A percentile compares a stretch with the other conserved stretches of the same genome.
Conservation (phyloP, 2,888 invertebrate species). For the Eupithecia insigniata region DNA sequence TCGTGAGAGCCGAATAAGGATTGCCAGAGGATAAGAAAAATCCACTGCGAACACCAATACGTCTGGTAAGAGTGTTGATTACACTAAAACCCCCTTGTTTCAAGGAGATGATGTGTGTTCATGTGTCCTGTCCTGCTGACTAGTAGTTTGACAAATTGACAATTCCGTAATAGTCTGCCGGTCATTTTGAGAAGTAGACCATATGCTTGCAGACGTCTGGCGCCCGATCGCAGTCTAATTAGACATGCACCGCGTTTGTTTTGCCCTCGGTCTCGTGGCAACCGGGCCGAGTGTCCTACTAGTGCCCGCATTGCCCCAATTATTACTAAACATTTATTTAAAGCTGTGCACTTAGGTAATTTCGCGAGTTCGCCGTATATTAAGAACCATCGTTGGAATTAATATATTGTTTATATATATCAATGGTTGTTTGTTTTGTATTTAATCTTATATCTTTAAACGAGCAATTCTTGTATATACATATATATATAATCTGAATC, state of each 20-base stretch:
- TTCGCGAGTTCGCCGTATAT: neutral
- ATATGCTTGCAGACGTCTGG: neutral
- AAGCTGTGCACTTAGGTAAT: neutral
- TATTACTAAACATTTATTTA: slow-evolving; percentile 4
- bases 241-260: slow-evolving; percentile 26
- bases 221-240: neutral
- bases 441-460: no score
- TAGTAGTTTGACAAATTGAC: neutral
- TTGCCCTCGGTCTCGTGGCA: slow-evolving; percentile 26
- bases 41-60: no score
- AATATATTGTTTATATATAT: neutral
- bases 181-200: neutral
- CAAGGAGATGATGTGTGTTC: no score
- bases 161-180: neutral
- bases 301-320: slow-evolving; percentile 17
- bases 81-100: no score
- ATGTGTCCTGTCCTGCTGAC: no score
- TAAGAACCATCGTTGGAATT: neutral
- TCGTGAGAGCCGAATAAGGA: no score
- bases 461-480: no score
- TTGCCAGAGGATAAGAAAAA: no score
- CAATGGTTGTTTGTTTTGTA: no score
- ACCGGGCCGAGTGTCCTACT: slow-evolving; percentile 4
- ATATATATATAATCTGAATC: no score
- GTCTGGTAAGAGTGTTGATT: no score